Base-by-base conservation (phyloP, 2,797 vertebrate genomes). In the Brachyalestes nurse region DNA sequence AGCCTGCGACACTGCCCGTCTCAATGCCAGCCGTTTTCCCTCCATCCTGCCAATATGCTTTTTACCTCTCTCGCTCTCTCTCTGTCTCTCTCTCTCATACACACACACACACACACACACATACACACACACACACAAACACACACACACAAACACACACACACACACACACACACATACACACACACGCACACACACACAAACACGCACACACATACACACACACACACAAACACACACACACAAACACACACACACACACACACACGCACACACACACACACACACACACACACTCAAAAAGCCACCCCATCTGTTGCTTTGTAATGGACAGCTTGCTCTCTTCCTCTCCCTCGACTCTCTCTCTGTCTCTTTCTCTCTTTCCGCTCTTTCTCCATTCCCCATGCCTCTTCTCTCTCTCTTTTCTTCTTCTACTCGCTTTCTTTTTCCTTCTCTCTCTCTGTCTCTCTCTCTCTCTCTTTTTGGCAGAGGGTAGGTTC, bases 1-100 rank as follows among this genome's bases (percentile, higher is more conserved):
- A 93, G 87, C 42, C 87, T 87, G 66, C 83, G 81, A 88, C 89
- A 86, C 91, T 90, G 89, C 92, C 83, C 88, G 82, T 86, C 78
- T 77, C 65, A 49, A 80, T 90, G 92, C 93, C 92, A 93, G 84
- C 82, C 21, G 83, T 23, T 88, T 85, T 83, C 67, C 71, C 86
- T 60, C 75, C 83, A 84, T 89, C 88, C 88, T 87, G 87, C 82
- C 89, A 86, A 77, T 85, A 72, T 64, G 77, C 65, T 58, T 58
- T 58, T 23, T 58, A 58, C 57, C 21, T 21, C 53, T 17, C 60
- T 61, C 60, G 25, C 60, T 28, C 60, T 61, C 21, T 60, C 17
- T 60, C 21, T 60, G 1, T 25, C 14, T 25, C 28, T 28, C 28
- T 28, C 28, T 28, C 57, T 10, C 57, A 75, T 65, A 13, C 40